Conservation (phyloP, 35 echinoderm and acorn worm species). For the Heliocidaris erythrogramma region DNA sequence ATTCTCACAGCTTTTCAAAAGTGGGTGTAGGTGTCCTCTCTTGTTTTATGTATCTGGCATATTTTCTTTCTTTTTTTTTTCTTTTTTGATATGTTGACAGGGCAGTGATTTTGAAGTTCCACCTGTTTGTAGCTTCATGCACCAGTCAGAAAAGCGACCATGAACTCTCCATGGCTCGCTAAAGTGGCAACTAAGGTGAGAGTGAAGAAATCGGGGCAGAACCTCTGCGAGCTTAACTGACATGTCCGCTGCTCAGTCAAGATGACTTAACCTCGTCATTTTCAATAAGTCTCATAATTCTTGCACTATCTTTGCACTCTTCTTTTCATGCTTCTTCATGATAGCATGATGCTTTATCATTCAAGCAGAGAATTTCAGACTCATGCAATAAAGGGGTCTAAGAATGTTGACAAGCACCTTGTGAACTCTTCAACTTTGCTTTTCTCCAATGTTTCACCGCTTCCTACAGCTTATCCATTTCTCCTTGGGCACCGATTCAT, state of each 20-base stretch:
- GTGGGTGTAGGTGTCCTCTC: neutral
- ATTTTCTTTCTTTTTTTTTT: neutral
- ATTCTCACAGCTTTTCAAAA: slow-evolving; percentile 1
- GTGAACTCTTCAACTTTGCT: slow-evolving; percentile 4
- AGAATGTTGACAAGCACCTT: neutral
- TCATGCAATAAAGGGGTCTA: neutral
- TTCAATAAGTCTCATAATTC: neutral
- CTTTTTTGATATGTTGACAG: neutral
- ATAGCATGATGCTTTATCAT: neutral
- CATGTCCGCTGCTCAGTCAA: neutral
- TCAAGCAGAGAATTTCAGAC: neutral
- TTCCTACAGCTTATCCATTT: neutral
- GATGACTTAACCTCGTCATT: neutral
- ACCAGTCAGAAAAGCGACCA: neutral
- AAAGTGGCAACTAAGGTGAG: neutral
- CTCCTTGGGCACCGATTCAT: neutral
- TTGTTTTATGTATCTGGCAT: neutral
- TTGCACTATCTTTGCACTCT: neutral
- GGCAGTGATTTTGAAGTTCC: neutral
- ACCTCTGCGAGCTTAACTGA: neutral
- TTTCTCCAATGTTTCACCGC: neutral
- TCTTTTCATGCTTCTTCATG: neutral
- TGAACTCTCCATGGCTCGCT: neutral
- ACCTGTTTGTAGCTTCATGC: neutral
- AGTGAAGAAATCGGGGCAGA: neutral